Conservation (phyloP, 2,113 vertebrate species). For the Pseudorasbora parva region DNA sequence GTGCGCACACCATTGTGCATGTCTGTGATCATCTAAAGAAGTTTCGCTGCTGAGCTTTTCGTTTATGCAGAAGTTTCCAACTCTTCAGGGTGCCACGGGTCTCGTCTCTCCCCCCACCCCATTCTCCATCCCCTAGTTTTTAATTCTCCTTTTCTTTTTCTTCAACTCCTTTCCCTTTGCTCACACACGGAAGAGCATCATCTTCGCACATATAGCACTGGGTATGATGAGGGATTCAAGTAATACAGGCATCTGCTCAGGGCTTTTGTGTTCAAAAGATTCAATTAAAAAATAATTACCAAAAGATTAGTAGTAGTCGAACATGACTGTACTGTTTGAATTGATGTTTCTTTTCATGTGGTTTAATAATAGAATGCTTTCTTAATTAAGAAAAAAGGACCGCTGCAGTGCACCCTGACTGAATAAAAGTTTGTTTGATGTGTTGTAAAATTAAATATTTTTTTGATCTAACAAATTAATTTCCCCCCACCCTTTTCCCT, state of each 20-base stretch:
- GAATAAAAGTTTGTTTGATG: constrained; percentile 85
- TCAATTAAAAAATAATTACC: constrained; percentile 90
- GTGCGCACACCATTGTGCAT: constrained; percentile 42
- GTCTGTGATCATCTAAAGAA: constrained; percentile 59
- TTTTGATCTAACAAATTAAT: constrained; percentile 86
- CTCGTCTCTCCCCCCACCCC: constrained; percentile 46
- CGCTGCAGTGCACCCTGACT: constrained; percentile 75
- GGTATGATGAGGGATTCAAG: constrained; percentile 68
- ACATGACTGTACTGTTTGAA: constrained; percentile 83
- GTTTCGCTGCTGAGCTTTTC: constrained; percentile 68
- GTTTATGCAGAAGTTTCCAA: constrained; percentile 65
- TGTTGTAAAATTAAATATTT: constrained; percentile 82
- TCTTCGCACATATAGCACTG: constrained; percentile 68
- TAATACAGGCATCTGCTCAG: constrained; percentile 79
- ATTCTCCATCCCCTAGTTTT: constrained; percentile 52
- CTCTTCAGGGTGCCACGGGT: constrained; percentile 50
- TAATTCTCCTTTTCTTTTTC: constrained; percentile 39
- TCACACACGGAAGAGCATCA: constrained; percentile 64
- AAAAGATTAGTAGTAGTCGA: constrained; percentile 85
- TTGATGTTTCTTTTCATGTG: constrained; percentile 86
- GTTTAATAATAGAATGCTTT: constrained; percentile 84
- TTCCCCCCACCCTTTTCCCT: constrained; percentile 67
- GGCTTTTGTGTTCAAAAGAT: constrained; percentile 87
- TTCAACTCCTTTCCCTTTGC: constrained; percentile 44
- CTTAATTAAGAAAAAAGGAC: constrained; percentile 80